A percentile compares a stretch with the other conserved stretches of the same genome.
phyloP scores from a whole-genome alignment of 2,113 vertebrate genomes.

The Donacobius atricapilla region DNA sequence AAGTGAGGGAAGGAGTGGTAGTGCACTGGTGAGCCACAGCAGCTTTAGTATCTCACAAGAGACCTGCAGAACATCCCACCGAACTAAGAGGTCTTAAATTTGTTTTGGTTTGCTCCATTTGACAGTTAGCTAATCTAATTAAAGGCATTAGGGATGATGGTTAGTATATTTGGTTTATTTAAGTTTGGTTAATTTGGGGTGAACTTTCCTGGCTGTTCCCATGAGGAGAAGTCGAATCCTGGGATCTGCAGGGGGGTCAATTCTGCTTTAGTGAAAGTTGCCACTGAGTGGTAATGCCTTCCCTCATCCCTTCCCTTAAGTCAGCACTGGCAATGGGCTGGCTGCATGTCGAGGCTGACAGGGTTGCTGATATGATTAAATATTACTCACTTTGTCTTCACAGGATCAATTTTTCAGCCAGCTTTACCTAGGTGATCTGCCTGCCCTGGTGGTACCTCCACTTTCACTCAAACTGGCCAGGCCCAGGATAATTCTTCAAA shows the following conservation, averaged over 20 bases:
- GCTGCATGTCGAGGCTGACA: fast-evolving
- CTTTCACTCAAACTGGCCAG: background rate
- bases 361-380: background rate
- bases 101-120: background rate
- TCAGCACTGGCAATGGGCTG: background rate
- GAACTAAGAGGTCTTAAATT: background rate
- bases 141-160: background rate
- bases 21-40: background rate
- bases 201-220: background rate
- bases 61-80: background rate
- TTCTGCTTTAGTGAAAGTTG: background rate
- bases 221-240: background rate
- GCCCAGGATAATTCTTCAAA: background rate
- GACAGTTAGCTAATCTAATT: background rate
- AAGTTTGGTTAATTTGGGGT: background rate
- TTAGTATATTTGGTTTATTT: background rate
- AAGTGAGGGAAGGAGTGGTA: background rate
- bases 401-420: background rate
- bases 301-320: background rate
- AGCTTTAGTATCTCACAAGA: background rate
- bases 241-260: background rate
- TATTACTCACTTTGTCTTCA: background rate
- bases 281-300: background rate
- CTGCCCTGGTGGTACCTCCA: background rate
- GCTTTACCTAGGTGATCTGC: background rate